Base-by-base conservation (phyloP, 2,113 vertebrate species). In the Periophthalmus modestus region DNA sequence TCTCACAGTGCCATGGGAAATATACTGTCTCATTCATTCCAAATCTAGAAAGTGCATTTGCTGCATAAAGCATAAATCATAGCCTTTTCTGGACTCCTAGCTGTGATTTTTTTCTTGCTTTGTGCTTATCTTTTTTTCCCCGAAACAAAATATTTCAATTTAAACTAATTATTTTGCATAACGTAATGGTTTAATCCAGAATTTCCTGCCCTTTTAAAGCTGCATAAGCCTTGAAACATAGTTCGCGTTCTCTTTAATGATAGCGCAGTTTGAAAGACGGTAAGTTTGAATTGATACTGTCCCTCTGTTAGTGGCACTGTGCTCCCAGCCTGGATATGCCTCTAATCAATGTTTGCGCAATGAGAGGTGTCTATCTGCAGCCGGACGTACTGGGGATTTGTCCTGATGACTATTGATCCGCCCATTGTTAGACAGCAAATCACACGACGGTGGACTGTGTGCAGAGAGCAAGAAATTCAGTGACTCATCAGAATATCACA, bases 341-440 rank as follows among this genome's bases (percentile, higher is more conserved):
- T 52, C 19, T 61, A 61, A 85, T 89, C 83, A 57, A 87, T 80
- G 71, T 71, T 57, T 66, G 59, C 66, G 75, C 73, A 50, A 36
- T 73, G 71, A 74, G 69, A 75, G 68, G n/a, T 58, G 52, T 83
- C 67, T 13, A 5, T 75, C 73, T 72, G 63, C 28, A 80, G 28
- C 78, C 50, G 36, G 78, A 19, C 67, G 61, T 71, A 55, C 52
- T 21, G 23, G 71, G 70, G 72, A 71, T 55, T 68, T 12, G 11
- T n/a, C 71, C 66, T 33, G 73, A 70, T 78, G 36, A 59, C 52
- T 23, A 68, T 75, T 83, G 82, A 84, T 83, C 72, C 74, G 36
- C 24, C 23, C 33, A 58, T 50, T 62, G 66, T 66, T 61, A 76
- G 34, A 77, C 59, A 57, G 68, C 4, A 66, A 86, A 79, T 69